phyloP scores from a whole-genome alignment of 2,797 vertebrate genomes.

The Xerus rutilus region DNA sequence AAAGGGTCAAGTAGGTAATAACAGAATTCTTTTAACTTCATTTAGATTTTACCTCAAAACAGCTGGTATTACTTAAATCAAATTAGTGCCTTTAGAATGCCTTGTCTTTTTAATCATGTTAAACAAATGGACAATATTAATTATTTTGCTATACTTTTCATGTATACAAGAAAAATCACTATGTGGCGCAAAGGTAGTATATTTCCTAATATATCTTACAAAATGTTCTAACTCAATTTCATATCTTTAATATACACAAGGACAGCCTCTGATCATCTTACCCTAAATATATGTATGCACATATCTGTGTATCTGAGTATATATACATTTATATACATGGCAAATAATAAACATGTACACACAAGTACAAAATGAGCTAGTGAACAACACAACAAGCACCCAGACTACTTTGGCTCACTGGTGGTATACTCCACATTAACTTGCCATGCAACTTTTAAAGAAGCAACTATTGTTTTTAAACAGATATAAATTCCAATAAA shows the following conservation, averaged over 20 bases:
- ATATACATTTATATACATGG: background rate
- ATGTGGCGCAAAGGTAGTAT: background rate
- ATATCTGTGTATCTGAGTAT: too few relatives aligned
- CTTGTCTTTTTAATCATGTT: background rate
- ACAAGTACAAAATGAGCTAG: too few relatives aligned
- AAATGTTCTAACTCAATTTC: background rate
- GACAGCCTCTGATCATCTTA: background rate
- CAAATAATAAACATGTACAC: background rate
- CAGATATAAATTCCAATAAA: background rate
- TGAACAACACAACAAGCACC: background rate
- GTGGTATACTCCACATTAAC: background rate
- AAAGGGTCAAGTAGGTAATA: background rate
- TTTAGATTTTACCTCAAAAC: background rate
- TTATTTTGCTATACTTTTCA: background rate
- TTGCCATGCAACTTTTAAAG: background rate
- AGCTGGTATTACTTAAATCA: background rate
- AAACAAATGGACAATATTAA: background rate
- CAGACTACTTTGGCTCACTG: background rate
- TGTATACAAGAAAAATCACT: background rate
- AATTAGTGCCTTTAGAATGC: background rate
- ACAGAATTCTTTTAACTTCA: background rate
- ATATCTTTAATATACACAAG: background rate
- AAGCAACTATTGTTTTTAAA: background rate
- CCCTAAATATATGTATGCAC: background rate
- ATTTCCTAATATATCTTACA: background rate